These are phyloP conservation scores for Clavelina lepadiformis DNA, from an alignment of 23 tunicate genomes.

Conservation along the genomic window DNA sequence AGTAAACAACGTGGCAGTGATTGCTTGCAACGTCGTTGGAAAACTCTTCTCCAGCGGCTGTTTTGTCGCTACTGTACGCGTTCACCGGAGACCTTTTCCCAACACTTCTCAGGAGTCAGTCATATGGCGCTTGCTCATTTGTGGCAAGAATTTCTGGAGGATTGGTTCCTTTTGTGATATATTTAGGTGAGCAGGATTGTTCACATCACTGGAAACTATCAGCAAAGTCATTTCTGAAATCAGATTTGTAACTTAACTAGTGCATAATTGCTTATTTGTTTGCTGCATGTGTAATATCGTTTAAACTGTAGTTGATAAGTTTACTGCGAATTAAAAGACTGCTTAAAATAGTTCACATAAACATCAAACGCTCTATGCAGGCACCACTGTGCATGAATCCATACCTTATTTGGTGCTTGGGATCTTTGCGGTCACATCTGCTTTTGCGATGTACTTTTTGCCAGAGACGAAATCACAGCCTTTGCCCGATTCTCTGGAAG, in stretches of 20 bases:
- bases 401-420: constrained; percentile 26
- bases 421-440: not conserved
- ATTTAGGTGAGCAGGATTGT: constrained; percentile 1
- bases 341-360: too few relatives aligned
- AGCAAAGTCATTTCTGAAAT: too few relatives aligned
- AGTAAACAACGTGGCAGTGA: constrained; percentile 11
- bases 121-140: constrained; percentile 18
- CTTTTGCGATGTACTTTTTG: constrained; percentile 18
- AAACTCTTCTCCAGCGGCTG: constrained; percentile 9
- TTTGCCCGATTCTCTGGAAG: constrained; percentile 22
- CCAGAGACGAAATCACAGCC: constrained; percentile 15
- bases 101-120: constrained; percentile 6
- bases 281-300: too few relatives aligned
- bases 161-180: constrained; percentile 11
- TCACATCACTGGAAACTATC: too few relatives aligned
- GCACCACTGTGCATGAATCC: not conserved
- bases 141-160: not conserved
- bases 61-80: constrained; percentile 3
- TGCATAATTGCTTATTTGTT: too few relatives aligned
- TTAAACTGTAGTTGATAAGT: too few relatives aligned
- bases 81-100: constrained; percentile 27
- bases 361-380: too few relatives aligned
- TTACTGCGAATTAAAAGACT: too few relatives aligned
- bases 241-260: too few relatives aligned
- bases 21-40: constrained; percentile 21